A percentile compares a stretch with the other conserved stretches of the same genome.
phyloP scores from a whole-genome alignment of 1,140 invertebrate genomes.

The Thrips palmi region DNA sequence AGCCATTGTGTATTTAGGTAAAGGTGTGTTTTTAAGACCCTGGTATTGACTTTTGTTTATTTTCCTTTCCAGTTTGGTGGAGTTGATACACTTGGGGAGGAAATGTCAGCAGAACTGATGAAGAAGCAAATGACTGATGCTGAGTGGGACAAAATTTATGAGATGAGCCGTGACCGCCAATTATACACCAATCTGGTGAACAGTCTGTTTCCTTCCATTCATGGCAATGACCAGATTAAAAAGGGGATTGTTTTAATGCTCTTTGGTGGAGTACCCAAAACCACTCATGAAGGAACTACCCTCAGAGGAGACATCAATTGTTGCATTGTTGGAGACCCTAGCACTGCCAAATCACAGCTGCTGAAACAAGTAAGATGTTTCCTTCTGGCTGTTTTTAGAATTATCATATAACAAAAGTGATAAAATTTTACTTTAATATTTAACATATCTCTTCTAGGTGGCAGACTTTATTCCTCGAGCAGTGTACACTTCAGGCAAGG shows the following conservation, averaged over 20 bases:
- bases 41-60: constrained; percentile 8
- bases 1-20: constrained; percentile 16
- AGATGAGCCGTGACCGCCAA: constrained; percentile 90
- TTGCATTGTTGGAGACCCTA: constrained; percentile 96
- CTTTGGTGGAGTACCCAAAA: constrained; percentile 94
- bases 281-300: constrained; percentile 71
- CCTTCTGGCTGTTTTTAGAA: background rate
- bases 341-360: constrained; percentile 95
- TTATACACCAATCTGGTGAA: constrained; percentile 81
- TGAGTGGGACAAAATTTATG: constrained; percentile 92
- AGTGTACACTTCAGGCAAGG: constrained; percentile 97
- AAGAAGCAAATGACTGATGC: constrained; percentile 86
- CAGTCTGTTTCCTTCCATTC: constrained; percentile 91
- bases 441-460: constrained; percentile 34
- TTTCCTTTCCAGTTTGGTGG: constrained; percentile 40
- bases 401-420: constrained; percentile 1
- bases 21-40: constrained; percentile 1
- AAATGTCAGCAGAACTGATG: constrained; percentile 77
- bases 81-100: constrained; percentile 53
- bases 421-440: constrained; percentile 3
- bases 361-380: constrained; percentile 53
- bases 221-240: constrained; percentile 97
- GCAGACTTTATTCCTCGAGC: constrained; percentile 90
- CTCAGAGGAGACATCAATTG: constrained; percentile 95
- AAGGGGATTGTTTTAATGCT: constrained; percentile 87